Evolutionary conservation across 2,888 invertebrate genomes (phyloP).

Genomic region (Pristionchus fissidentatus): DNA sequence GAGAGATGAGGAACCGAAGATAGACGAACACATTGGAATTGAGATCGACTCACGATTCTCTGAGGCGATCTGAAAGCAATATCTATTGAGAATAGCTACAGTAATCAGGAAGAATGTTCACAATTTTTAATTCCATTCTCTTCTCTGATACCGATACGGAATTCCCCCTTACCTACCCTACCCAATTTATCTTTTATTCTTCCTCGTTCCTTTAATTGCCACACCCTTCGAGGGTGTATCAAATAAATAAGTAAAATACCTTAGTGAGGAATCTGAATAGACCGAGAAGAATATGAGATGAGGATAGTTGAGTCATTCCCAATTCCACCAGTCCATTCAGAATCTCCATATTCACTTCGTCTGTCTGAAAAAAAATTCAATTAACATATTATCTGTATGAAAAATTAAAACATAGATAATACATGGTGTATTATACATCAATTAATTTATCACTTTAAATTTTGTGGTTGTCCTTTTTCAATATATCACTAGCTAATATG

Average conservation of each 20-base stretch:
- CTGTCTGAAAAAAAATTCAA: slow-evolving; percentile 14
- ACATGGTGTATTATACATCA: too few species aligned
- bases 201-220: too few species aligned
- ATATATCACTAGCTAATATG: too few species aligned
- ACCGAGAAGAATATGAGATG: not conserved
- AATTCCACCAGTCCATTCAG: not conserved
- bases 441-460: too few species aligned
- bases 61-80: not conserved
- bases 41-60: not conserved
- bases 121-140: not conserved
- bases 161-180: too few species aligned
- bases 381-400: too few species aligned
- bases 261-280: slow-evolving; percentile 28
- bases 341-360: slow-evolving; percentile 20
- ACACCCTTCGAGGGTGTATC: too few species aligned
- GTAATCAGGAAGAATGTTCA: not conserved
- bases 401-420: too few species aligned
- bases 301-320: not conserved
- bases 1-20: slow-evolving; percentile 28
- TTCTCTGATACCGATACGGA: too few species aligned
- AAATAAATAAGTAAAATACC: not conserved
- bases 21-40: slow-evolving; percentile 2
- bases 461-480: too few species aligned
- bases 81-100: not conserved
- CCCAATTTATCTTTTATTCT: too few species aligned